These are phyloP conservation scores for Diplogasteroides magnus DNA, from an alignment of 1,140 invertebrate species.

Conservation along the genomic window DNA sequence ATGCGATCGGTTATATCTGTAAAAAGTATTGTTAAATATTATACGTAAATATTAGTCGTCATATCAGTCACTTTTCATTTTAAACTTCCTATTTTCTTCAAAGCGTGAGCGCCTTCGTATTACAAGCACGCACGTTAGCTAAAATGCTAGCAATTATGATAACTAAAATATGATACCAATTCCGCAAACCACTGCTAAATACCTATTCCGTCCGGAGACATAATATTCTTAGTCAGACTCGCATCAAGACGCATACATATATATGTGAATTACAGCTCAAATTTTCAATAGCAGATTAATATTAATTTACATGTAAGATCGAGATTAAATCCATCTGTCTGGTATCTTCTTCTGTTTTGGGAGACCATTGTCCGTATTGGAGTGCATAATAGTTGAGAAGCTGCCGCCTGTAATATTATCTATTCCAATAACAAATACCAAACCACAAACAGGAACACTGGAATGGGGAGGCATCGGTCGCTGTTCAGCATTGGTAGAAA, in stretches of 20 bases:
- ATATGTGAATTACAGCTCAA: no score
- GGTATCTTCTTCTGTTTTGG: conserved; percentile 63
- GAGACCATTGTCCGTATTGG: conserved; percentile 59
- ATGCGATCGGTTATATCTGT: conserved; percentile 59
- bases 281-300: background rate
- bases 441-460: background rate
- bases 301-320: conserved; percentile 61
- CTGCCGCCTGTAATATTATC: no score
- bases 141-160: no score
- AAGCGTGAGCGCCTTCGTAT: no score
- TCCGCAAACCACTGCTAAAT: no score
- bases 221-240: background rate
- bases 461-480: background rate
- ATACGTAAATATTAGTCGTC: background rate
- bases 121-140: no score
- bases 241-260: no score
- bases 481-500: background rate
- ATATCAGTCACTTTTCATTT: background rate
- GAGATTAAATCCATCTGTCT: conserved; percentile 63
- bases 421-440: background rate
- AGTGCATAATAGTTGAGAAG: background rate
- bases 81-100: background rate
- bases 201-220: no score
- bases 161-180: no score
- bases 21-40: conserved; percentile 18